phyloP scores from a whole-genome alignment of 2,888 invertebrate genomes.

The Synergus japonicus region DNA sequence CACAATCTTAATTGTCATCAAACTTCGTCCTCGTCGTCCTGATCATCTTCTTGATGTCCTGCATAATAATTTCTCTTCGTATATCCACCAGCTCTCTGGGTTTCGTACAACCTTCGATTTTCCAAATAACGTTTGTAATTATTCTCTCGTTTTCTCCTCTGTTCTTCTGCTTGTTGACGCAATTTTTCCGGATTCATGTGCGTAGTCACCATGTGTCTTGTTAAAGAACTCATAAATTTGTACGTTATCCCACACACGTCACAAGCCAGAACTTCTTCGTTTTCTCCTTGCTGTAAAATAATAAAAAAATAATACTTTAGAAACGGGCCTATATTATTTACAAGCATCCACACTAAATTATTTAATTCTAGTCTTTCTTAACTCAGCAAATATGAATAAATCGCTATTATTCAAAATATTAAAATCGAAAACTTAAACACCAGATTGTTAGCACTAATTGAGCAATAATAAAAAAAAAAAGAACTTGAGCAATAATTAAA shows the following conservation, averaged over 20 bases:
- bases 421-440: neutral
- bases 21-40: slow-evolving; percentile 21
- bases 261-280: slow-evolving; percentile 74
- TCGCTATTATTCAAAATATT: neutral
- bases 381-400: neutral
- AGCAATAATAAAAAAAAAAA: too few relatives aligned
- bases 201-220: slow-evolving; percentile 81
- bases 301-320: slow-evolving; percentile 20
- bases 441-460: neutral
- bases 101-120: slow-evolving; percentile 75
- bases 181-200: slow-evolving; percentile 78
- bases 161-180: slow-evolving; percentile 75
- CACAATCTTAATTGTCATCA: neutral
- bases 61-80: slow-evolving; percentile 18
- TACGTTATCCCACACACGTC: slow-evolving; percentile 79
- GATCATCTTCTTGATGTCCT: neutral
- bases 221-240: slow-evolving; percentile 81
- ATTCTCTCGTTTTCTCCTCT: slow-evolving; percentile 74
- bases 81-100: slow-evolving; percentile 66
- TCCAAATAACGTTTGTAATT: slow-evolving; percentile 75
- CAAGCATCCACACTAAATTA: slow-evolving; percentile 11
- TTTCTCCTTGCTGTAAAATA: slow-evolving; percentile 67
- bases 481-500: neutral
- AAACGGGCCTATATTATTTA: neutral
- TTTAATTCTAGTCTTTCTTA: too few relatives aligned